Conservation (phyloP, 2,113 vertebrate species). For the Myotis yumanensis region DNA sequence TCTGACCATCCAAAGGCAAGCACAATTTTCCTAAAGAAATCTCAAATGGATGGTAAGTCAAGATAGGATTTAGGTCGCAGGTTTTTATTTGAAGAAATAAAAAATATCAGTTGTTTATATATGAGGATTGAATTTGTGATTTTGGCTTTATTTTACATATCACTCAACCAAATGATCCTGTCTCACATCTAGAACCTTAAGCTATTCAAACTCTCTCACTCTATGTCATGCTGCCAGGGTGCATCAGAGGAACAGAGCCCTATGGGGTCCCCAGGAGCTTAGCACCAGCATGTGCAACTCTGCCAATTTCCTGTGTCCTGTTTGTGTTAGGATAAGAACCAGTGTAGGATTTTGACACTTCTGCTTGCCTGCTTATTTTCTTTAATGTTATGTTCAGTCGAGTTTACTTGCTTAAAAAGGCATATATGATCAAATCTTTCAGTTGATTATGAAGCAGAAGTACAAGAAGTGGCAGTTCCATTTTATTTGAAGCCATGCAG, state of each 20-base stretch:
- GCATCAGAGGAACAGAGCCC: not conserved
- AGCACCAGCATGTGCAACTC: not conserved
- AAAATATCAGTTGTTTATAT: not conserved
- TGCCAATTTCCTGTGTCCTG: not conserved
- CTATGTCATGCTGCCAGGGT: not conserved
- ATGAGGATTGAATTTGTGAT: not conserved
- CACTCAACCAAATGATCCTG: not conserved
- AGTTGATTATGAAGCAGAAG: not conserved
- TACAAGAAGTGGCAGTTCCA: not conserved
- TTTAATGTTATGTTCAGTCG: not conserved
- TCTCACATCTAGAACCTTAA: slow-evolving; percentile 3
- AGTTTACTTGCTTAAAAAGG: not conserved
- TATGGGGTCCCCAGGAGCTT: not conserved
- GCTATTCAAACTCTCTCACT: not conserved
- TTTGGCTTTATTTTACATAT: not conserved
- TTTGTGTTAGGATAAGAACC: not conserved
- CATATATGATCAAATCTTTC: not conserved
- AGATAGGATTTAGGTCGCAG: not conserved
- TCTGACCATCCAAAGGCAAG: slow-evolving; percentile 95
- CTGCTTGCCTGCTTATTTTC: not conserved
- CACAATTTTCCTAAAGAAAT: slow-evolving; percentile 99
- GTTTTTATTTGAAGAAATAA: not conserved
- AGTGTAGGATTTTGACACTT: not conserved
- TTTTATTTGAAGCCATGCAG: not conserved
- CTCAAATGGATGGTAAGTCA: slow-evolving; percentile 94